phyloP scores from a whole-genome alignment of 2,888 invertebrate genomes.

The Euplexia lucipara region DNA sequence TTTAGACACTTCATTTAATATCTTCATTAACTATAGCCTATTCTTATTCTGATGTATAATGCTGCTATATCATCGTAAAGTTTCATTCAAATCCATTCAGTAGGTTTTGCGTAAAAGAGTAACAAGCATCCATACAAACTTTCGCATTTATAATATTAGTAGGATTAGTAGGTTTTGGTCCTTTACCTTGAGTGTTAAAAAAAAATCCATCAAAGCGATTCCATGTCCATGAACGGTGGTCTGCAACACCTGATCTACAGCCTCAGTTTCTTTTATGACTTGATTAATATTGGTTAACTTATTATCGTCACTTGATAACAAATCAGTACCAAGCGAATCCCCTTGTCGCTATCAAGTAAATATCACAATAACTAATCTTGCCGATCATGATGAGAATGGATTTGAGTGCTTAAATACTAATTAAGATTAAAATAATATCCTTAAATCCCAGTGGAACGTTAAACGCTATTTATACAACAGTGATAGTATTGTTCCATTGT shows the following conservation, averaged over 20 bases:
- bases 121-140: no score
- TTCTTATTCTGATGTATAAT: no score
- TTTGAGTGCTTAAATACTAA: constrained; percentile 4
- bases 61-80: no score
- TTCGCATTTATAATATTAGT: no score
- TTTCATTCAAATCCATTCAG: no score
- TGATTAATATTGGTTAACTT: not conserved
- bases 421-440: constrained; percentile 30
- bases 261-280: not conserved
- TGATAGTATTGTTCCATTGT: constrained; percentile 13
- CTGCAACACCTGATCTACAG: not conserved
- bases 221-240: not conserved
- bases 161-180: no score
- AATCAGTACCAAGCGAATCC: constrained; percentile 13
- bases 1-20: no score
- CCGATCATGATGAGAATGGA: not conserved
- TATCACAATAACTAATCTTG: not conserved
- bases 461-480: constrained; percentile 8
- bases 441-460: constrained; percentile 15
- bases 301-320: not conserved
- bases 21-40: no score
- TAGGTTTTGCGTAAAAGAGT: no score
- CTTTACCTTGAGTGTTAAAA: no score
- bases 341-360: not conserved
- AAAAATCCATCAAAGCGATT: no score